Evolutionary conservation across 1,140 invertebrate species (phyloP).

Genomic region (Aphaenogaster floridana): DNA sequence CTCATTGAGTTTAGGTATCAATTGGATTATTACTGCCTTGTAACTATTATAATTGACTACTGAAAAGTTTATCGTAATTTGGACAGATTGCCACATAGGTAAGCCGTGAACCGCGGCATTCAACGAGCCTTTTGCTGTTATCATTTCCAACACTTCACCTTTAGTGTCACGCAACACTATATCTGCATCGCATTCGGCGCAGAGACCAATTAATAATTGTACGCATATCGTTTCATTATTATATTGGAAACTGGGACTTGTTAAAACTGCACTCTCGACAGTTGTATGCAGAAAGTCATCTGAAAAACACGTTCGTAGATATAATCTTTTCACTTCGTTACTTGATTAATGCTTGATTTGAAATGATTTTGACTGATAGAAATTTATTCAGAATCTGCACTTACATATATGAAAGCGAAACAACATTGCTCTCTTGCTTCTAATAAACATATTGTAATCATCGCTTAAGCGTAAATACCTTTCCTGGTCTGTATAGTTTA

Average conservation of each 20-base stretch:
- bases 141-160: not conserved
- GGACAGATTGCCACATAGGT: slow-evolving; percentile 68
- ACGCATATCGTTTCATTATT: slow-evolving; percentile 55
- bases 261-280: slow-evolving; percentile 10
- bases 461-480: no score
- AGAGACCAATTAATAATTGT: slow-evolving; percentile 70
- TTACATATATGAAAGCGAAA: slow-evolving; percentile 72
- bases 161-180: slow-evolving; percentile 11
- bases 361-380: not conserved
- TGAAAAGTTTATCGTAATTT: slow-evolving; percentile 24
- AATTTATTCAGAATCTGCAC: not conserved
- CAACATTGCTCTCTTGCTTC: not conserved
- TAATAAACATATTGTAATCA: slow-evolving; percentile 52
- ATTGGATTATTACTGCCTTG: not conserved
- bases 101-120: slow-evolving; percentile 25
- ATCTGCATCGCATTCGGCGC: slow-evolving; percentile 62
- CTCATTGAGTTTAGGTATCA: not conserved
- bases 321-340: not conserved
- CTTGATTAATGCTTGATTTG: not conserved
- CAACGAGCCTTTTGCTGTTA: not conserved
- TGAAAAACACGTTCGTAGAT: slow-evolving; percentile 31
- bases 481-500: slow-evolving; percentile 46
- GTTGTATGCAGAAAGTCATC: slow-evolving; percentile 67
- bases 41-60: not conserved
- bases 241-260: slow-evolving; percentile 18